Evolutionary conservation across 2,888 invertebrate genomes (phyloP), one percentile per base, ranked within the genome.

Genomic region (Tricholauxania praeusta): DNA sequence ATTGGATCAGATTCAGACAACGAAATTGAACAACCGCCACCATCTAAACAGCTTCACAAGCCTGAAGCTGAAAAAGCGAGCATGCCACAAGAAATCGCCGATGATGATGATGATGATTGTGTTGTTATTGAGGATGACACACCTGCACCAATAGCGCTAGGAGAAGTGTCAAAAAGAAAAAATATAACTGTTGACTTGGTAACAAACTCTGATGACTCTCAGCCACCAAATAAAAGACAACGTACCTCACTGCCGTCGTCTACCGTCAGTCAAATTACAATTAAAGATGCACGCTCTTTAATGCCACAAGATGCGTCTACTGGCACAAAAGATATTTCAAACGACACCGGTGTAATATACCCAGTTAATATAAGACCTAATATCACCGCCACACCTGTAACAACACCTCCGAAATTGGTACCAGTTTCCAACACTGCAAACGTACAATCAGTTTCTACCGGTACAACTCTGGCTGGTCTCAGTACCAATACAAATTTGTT

Each of bases 401-500:
- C 75, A 17, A 78, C 80, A 12, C 83, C 85, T 4, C 84, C 86
- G 0, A 85, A 84, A 57, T 78, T 84, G 52, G 81, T 83, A 76
- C 85, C 81, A 15, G 80, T 84, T 81, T 19, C 71, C 73, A 48
- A 69, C 66, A 79, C 75, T 80, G 39, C 76, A 57, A 82, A 52
- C 89, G 78, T 39, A 28, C 39, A 39, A 10, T 2, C 68, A 7
- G 12, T 49, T 6, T 19, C 59, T 47, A 19, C 60, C 22, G 39
- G 39, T 6, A 73, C 77, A n/a, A 77, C 76, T 19, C 71, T 84
- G 74, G 79, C 83, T 32, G 81, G 79, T 57, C 78, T 84, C 87
- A 81, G 79, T 64, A 78, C 82, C 39, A 90, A 83, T 86, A 90
- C 92, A 53, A 91, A 91, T 51, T 91, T 95, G 76, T 86, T 96